phyloP scores from a whole-genome alignment of 2,113 vertebrate genomes.

The Meriones unguiculatus region DNA sequence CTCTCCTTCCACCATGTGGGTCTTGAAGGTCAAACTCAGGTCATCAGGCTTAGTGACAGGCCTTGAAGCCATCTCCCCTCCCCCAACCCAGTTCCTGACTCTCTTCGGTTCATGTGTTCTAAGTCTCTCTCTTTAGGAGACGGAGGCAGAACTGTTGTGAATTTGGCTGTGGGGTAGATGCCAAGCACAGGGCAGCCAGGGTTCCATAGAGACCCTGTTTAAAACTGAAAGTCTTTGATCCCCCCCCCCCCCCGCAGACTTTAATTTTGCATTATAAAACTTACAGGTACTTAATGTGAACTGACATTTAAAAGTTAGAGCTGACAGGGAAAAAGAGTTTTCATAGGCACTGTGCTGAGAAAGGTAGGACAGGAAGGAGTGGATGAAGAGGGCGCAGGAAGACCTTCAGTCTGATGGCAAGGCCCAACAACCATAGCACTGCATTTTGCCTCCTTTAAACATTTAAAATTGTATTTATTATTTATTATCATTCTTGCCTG shows the following conservation, averaged over 20 bases:
- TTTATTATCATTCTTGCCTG: not conserved
- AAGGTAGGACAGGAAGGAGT: not conserved
- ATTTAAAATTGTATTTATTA: not conserved
- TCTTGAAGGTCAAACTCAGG: not conserved
- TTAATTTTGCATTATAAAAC: not conserved
- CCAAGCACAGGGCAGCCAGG: not conserved
- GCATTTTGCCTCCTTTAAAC: not conserved
- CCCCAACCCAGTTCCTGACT: not conserved
- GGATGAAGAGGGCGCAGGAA: not conserved
- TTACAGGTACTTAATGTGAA: not conserved
- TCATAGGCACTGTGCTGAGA: not conserved
- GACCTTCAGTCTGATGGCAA: not conserved
- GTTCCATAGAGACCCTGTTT: not conserved
- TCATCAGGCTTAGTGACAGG: not conserved
- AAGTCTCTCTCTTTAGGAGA: not conserved
- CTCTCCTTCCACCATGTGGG: not conserved
- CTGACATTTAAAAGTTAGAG: slow-evolving; percentile 23
- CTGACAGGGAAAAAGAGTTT: not conserved
- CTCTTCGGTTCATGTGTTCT: not conserved
- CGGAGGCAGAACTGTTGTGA: not conserved
- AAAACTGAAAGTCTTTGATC: not conserved
- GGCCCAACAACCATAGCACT: not conserved
- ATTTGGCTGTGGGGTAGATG: not conserved
- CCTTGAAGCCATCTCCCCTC: not conserved
- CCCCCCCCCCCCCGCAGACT: not conserved